phyloP scores from a whole-genome alignment of 2,888 invertebrate species.

The Melanargia galathea region DNA sequence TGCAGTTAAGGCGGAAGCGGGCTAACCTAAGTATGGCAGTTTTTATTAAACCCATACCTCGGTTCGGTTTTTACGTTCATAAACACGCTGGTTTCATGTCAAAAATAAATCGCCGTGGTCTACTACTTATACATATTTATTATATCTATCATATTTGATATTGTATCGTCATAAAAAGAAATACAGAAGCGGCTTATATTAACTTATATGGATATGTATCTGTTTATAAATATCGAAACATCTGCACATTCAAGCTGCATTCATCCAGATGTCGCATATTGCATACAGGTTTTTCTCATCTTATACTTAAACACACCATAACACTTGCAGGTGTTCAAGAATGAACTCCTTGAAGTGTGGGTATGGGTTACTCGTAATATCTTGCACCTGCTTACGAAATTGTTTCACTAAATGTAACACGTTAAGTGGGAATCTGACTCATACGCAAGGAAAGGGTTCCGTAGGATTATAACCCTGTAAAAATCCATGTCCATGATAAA shows the following conservation, averaged over 20 bases:
- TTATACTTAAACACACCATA: neutral
- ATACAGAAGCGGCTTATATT: too few relatives aligned
- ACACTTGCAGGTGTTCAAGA: constrained; percentile 18
- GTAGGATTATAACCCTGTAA: neutral
- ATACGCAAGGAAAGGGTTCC: neutral
- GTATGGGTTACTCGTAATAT: constrained; percentile 9
- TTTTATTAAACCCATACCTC: too few relatives aligned
- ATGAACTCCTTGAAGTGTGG: constrained; percentile 3
- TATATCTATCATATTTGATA: too few relatives aligned
- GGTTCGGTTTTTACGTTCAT: too few relatives aligned
- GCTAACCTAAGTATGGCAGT: too few relatives aligned
- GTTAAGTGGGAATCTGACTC: neutral
- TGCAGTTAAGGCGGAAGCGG: too few relatives aligned
- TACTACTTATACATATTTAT: too few relatives aligned
- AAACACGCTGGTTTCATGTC: too few relatives aligned
- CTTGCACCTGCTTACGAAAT: constrained; percentile 24
- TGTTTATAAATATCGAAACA: constrained; percentile 12
- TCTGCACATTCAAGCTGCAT: constrained; percentile 26
- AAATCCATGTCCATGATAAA: neutral
- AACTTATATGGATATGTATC: neutral
- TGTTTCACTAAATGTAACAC: constrained; percentile 8
- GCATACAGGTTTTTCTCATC: constrained; percentile 22
- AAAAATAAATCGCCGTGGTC: too few relatives aligned
- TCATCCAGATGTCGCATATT: constrained; percentile 18
- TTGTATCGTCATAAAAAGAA: too few relatives aligned